phyloP scores from a whole-genome alignment of 2,888 invertebrate genomes.

The Pammene fasciana region DNA sequence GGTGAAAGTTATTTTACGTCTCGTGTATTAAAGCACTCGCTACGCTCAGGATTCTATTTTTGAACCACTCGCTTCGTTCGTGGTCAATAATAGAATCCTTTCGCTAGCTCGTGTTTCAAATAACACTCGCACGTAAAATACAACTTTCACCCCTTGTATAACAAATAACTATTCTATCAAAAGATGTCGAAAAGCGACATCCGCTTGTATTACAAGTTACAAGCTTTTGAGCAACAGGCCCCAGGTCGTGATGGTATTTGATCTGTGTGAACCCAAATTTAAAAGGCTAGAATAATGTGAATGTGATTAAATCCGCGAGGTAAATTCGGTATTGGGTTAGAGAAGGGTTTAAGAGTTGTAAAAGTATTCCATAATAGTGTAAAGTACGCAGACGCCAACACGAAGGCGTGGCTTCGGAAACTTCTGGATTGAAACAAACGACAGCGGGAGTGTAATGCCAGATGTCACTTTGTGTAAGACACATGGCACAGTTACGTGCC shows the following conservation, averaged over 20 bases:
- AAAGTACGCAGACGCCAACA: constrained; percentile 59
- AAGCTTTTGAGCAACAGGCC: no score
- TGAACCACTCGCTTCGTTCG: no score
- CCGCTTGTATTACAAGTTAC: no score
- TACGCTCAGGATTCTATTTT: no score
- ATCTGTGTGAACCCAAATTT: constrained; percentile 12
- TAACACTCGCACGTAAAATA: no score
- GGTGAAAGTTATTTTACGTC: no score
- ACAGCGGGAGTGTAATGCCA: constrained; percentile 4
- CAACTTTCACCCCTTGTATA: no score
- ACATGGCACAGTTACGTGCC: constrained; percentile 3
- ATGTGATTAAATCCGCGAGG: constrained; percentile 12
- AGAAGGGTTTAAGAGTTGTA: constrained; percentile 11
- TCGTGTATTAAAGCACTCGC: no score
- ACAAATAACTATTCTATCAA: no score
- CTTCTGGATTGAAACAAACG: constrained; percentile 23
- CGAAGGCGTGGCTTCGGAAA: constrained; percentile 29
- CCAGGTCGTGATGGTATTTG: constrained; percentile 8
- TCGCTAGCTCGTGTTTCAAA: no score
- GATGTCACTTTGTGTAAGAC: not conserved
- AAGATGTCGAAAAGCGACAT: no score
- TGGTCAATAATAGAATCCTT: no score
- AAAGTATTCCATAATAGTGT: constrained; percentile 47
- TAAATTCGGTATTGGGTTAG: constrained; percentile 30
- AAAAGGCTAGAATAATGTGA: not conserved